Base-by-base conservation (phyloP, 2,113 vertebrate species). In the Psittacula cyanocephala region DNA sequence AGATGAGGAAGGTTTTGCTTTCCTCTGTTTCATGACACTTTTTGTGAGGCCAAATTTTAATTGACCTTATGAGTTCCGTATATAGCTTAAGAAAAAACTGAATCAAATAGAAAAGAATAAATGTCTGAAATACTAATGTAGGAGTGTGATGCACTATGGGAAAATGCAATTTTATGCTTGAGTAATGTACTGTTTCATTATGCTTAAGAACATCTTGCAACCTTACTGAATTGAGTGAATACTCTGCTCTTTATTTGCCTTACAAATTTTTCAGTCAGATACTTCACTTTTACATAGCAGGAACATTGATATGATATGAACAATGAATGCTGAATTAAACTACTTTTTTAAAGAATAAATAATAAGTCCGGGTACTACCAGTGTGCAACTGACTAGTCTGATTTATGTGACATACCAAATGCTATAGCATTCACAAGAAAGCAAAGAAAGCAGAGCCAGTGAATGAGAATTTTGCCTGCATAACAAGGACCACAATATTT, bases 11-110 rank as follows among this genome's bases (percentile, higher is more conserved):
- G 15, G 4, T 17, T 71, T 9, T n/a, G 13, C 6, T 62, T 71
- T 63, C 6, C 4, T 39, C 16, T 39, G 9, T 55, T 67, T 29
- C 20, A 44, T 44, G 22, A n/a, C 0, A 0, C 3, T 28, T 76
- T 65, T 53, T 25, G 11, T 7, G 16, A 72, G 27, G 53, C 71
- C 20, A 64, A 37, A 33, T 47, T n/a, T 9, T n/a, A 29, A 50
- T 27, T 13, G 19, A 64, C 47, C 47, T 69, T 29, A 57, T 55
- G 43, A 69, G 10, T n/a, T 92, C 17, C 1, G 0, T 28, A 7
- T 53, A 37, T 28, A 53, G 17, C 18, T 52, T 75, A 44, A 80
- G n/a, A 80, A 91, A 59, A 64, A 3, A 5, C 22, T 64, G 11
- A 47, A 19, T 52, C 20, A 50, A 39, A 71, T 6, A 71, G 57